Base-by-base conservation (phyloP, 2,113 vertebrate genomes). In the Telmatochromis sp. region DNA sequence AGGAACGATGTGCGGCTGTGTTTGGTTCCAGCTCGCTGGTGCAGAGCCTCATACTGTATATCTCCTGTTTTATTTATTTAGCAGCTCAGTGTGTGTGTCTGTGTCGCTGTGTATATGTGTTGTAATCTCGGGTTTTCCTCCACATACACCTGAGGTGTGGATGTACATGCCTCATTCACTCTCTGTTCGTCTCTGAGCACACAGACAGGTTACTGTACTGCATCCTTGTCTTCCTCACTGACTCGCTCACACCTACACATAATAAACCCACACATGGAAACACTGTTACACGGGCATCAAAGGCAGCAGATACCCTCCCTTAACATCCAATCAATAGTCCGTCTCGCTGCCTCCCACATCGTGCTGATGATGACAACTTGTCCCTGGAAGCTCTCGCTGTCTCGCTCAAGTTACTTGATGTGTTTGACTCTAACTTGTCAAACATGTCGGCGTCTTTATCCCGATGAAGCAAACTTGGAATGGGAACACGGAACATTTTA, bases 321-420 rank as follows among this genome's bases (percentile, higher is more conserved):
- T 10, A 85, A 82, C 79, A 88, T 26, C 84, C 45, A 86, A 91
- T 80, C 90, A 84, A 53, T 85, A 28, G 70, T 78, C 70, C 3
- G 82, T 89, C 91, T 87, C 31, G 58, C 85, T 85, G 60, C 83
- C 91, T 92, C 91, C 91, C 58, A 88, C 92, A 37, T 75, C 21
- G 79, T 80, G 1, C 73, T 26, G 51, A 89, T 86, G 88, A 91
- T 91, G 88, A 91, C 80, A 55, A 85, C 83, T 82, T 83, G 84
- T 90, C 60, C 89, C 82, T 86, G 82, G 60, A 82, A 85, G n/a
- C 85, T 49, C 53, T 73, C 10, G 1, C 51, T 19, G 63, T 81
- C 80, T 53, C 31, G 26, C 23, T 33, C 5, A 60, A 79, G 13
- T 81, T 81, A n/a, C 55, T 78, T 49, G 79, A 60, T 65, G 42